These are phyloP conservation scores for Poecilus cupreus DNA, from an alignment of 2,888 invertebrate species.

Conservation along the genomic window DNA sequence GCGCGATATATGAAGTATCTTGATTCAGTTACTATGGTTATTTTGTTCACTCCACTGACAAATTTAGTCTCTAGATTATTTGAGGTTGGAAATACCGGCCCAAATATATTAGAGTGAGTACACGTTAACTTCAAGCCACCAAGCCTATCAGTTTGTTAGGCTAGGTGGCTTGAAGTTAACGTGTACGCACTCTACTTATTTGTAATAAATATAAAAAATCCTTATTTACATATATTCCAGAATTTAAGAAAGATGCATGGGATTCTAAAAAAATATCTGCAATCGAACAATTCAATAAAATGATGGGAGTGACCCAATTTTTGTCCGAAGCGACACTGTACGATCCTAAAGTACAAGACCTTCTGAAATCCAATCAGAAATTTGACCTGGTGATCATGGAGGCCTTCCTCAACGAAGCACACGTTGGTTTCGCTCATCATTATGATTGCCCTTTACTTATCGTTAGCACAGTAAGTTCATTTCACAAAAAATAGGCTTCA, in stretches of 20 bases:
- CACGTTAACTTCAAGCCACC: no score
- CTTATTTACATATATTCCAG: no score
- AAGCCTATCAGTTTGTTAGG: no score
- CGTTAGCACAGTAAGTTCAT: slow-evolving; percentile 69
- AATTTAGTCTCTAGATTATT: no score
- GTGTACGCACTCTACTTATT: no score
- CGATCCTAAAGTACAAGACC: slow-evolving; percentile 65
- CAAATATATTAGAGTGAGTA: no score
- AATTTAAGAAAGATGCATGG: neutral
- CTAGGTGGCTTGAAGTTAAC: no score
- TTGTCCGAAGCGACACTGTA: slow-evolving; percentile 63
- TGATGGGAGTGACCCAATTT: slow-evolving; percentile 18
- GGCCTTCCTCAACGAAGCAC: slow-evolving; percentile 73
- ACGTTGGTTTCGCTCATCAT: slow-evolving; percentile 69
- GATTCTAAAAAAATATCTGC: neutral
- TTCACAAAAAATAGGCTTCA: neutral
- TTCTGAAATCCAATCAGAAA: slow-evolving; percentile 68
- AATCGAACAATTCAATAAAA: slow-evolving; percentile 61
- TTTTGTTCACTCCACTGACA: no score
- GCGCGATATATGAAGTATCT: no score
- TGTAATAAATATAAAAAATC: no score
- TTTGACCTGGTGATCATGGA: slow-evolving; percentile 73
- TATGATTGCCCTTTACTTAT: slow-evolving; percentile 69
- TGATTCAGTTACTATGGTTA: no score
- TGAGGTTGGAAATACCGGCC: no score